These are phyloP conservation scores for Petaurus breviceps DNA, from an alignment of 2,113 vertebrate species.

Conservation along the genomic window DNA sequence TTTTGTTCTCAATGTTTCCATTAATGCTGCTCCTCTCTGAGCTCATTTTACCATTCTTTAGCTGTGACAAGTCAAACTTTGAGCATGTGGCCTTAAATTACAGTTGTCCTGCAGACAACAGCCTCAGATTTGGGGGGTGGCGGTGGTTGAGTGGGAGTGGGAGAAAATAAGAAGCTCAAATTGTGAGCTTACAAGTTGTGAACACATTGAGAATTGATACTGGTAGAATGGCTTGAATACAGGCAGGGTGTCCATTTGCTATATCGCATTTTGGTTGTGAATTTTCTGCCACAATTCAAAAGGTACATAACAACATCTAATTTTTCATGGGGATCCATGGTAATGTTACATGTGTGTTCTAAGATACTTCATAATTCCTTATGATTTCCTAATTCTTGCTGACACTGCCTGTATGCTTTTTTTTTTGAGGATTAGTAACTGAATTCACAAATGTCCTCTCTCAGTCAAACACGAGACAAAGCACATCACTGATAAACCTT, in stretches of 20 bases:
- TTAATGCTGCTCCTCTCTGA: not conserved
- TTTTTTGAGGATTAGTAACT: not conserved
- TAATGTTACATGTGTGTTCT: not conserved
- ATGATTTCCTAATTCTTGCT: not conserved
- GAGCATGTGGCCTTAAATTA: not conserved
- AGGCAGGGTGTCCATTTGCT: not conserved
- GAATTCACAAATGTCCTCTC: not conserved
- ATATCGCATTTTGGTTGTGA: not conserved
- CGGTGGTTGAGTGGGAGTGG: too few relatives aligned
- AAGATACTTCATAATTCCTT: not conserved
- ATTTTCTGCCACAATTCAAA: not conserved
- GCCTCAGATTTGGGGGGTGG: not conserved
- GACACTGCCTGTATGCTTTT: not conserved
- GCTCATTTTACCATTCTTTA: not conserved
- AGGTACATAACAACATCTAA: not conserved
- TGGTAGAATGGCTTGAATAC: not conserved
- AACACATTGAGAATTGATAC: not conserved
- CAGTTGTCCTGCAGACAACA: not conserved
- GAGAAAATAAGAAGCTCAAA: not conserved
- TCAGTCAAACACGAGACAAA: not conserved
- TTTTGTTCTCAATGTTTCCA: not conserved
- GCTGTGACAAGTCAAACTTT: not conserved
- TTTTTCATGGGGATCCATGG: not conserved
- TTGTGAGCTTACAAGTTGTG: not conserved
- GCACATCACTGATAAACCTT: not conserved